Evolutionary conservation across 2,888 invertebrate genomes (phyloP), one percentile per base, ranked within the genome.

Genomic region (Strigamia crassipes): DNA sequence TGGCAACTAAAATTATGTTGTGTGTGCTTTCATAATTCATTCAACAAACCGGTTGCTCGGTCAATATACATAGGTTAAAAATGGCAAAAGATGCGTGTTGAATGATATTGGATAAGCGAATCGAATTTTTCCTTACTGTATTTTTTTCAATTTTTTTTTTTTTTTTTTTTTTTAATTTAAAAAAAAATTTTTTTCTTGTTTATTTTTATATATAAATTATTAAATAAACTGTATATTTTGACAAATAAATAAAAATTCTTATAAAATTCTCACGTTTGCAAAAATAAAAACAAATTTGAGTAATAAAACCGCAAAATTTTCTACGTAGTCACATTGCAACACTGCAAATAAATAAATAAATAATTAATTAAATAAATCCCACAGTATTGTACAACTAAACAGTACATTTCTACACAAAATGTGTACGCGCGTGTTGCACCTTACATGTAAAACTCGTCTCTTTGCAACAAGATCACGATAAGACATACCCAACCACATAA

Each of bases 11-110:
- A 73, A 73, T 73, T 56, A 56, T 56, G 56, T 56, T 56, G 56
- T 56, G 27, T 73, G 23, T 31, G 73, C 31, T 13, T 73, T 73
- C 73, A 31, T 73, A 56, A 56, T 31, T 73, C 73, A 73, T 73
- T 73, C 23, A 73, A 73, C 73, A 10, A 73, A 73, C 73, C 12
- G 27, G 27, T 73, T 31, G 73, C 31, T 31, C 31, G 73, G 73
- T 73, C 73, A 73, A 73, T 73, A 73, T 31, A 27, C 13, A 51
- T 18, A 31, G 31, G 73, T 73, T 73, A 73, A 73, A 73, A 73
- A 73, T 73, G 73, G 73, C 73, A 31, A 12, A 73, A 73, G 73
- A 73, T 73, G 73, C 73, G 73, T 73, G 73, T 73, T 73, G n/a
- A 73, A 23, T 73, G 73, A 10, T 73, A 73, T 73, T 73, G 73